Base-by-base conservation (phyloP, 2,113 vertebrate species). In the Clarias batrachus region DNA sequence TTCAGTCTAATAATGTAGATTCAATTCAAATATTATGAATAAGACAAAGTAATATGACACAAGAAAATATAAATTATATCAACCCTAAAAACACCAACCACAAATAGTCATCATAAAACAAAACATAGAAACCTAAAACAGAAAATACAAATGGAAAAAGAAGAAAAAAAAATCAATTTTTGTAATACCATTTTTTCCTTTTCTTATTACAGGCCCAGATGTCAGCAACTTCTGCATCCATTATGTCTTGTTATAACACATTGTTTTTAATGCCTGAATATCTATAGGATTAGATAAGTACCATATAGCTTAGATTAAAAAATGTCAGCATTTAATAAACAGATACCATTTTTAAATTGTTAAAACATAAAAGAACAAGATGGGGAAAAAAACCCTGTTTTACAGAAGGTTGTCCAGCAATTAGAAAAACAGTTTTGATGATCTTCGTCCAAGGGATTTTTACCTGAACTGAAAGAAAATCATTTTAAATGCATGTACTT, bases 251-350 rank as follows among this genome's bases (percentile, higher is more conserved):
- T 41, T 84, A 73, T 23, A 83, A 70, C 30, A 59, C 33, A 78
- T 57, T 33, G 10, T 59, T 37, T 21, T 60, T 33, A 60, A 60
- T 13, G 23, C 30, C 56, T 23, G 11, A 60, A 62, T 37, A 62
- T 81, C 30, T 62, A 79, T 27, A 59, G 17, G 16, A 33, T 60
- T 23, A 25, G 21, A 80, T 60, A 59, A 60, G 16, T 7, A 63
- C 56, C 16, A 56, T 25, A 13, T 60, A 76, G 21, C 2, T 41
- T 33, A 60, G 25, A 85, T 84, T 62, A 52, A 57, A 63, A 85
- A 77, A 74, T 23, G 76, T 37, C 10, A 86, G 83, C 79, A 82
- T 82, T 90, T 83, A 80, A 82, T 79, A 37, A 89, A 77, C n/a
- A 52, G 27, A 17, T 66, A 10, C 19, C 5, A 7, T 65, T 16